Evolutionary conservation across 1,140 invertebrate species (phyloP).

Genomic region (Hylyphantes graminicola): DNA sequence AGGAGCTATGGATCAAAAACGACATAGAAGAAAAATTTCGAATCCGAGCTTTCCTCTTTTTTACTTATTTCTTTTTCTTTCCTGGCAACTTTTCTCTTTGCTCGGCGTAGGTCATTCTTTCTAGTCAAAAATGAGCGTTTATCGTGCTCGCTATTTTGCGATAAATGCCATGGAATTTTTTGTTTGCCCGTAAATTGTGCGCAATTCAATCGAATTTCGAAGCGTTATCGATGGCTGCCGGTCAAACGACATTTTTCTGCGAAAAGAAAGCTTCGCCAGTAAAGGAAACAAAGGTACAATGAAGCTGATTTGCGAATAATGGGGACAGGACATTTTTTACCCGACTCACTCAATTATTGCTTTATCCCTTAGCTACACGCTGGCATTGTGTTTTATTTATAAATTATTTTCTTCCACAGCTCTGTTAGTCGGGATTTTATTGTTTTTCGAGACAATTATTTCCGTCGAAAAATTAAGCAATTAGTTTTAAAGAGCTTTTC

Average conservation of each 20-base stretch:
- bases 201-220: slow-evolving; percentile 58
- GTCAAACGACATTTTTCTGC: slow-evolving; percentile 43
- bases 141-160: slow-evolving; percentile 50
- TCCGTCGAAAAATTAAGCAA: too few species aligned
- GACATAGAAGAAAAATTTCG: not conserved
- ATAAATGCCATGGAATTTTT: slow-evolving; percentile 53
- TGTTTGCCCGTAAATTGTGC: slow-evolving; percentile 51
- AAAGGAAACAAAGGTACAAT: slow-evolving; percentile 32
- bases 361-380: too few species aligned
- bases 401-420: too few species aligned
- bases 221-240: slow-evolving; percentile 50
- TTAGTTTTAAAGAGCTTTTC: too few species aligned
- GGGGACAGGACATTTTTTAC: not conserved
- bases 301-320: slow-evolving; percentile 29
- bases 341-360: too few species aligned
- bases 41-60: slow-evolving; percentile 34
- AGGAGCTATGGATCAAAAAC: slow-evolving; percentile 44
- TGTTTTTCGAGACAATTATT: too few species aligned
- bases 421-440: too few species aligned
- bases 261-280: not conserved
- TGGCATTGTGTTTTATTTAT: too few species aligned
- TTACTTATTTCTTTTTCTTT: slow-evolving; percentile 27
- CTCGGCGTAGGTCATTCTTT: slow-evolving; percentile 44
- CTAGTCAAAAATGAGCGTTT: slow-evolving; percentile 55
- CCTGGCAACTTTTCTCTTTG: not conserved